Conservation (phyloP, 2,888 invertebrate genomes). For the Teinopalpus imperialis region DNA sequence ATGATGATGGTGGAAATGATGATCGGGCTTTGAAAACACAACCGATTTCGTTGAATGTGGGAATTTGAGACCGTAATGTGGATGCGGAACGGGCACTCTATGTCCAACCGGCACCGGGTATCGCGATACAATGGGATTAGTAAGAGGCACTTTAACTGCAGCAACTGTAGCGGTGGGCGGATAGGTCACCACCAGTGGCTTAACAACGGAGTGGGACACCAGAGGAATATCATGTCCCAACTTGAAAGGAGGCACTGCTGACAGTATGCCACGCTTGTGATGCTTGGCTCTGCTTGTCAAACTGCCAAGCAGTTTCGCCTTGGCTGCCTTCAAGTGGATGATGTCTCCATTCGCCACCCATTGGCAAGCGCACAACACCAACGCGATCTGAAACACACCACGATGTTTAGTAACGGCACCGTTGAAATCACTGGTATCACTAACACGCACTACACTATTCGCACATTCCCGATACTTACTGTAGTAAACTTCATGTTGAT, state of each 20-base stretch:
- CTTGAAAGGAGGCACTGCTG: constrained; percentile 70
- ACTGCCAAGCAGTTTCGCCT: constrained; percentile 54
- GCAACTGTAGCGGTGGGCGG: constrained; percentile 70
- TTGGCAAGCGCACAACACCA: constrained; percentile 60
- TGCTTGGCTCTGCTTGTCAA: constrained; percentile 52
- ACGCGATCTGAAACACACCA: constrained; percentile 66
- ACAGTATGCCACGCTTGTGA: constrained; percentile 66
- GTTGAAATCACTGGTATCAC: constrained; percentile 29
- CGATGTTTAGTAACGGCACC: constrained; percentile 41
- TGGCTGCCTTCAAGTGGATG: constrained; percentile 53
- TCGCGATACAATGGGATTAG: constrained; percentile 49
- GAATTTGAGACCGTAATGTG: constrained; percentile 62
- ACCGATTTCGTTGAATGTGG: constrained; percentile 57
- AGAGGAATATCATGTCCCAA: constrained; percentile 72
- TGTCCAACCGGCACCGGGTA: constrained; percentile 64
- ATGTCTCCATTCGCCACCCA: constrained; percentile 53
- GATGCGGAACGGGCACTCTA: constrained; percentile 57
- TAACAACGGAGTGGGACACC: constrained; percentile 71
- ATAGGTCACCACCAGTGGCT: constrained; percentile 71
- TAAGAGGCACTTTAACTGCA: constrained; percentile 68
- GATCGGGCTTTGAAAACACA: constrained; percentile 53
- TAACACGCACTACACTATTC: constrained; percentile 29
- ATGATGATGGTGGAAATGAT: constrained; percentile 71
- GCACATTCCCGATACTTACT: constrained; percentile 53
- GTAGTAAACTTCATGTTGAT: constrained; percentile 55